These are phyloP conservation scores for Chamaetylas fuelleborni DNA, from an alignment of 2,113 vertebrate species.

Conservation along the genomic window DNA sequence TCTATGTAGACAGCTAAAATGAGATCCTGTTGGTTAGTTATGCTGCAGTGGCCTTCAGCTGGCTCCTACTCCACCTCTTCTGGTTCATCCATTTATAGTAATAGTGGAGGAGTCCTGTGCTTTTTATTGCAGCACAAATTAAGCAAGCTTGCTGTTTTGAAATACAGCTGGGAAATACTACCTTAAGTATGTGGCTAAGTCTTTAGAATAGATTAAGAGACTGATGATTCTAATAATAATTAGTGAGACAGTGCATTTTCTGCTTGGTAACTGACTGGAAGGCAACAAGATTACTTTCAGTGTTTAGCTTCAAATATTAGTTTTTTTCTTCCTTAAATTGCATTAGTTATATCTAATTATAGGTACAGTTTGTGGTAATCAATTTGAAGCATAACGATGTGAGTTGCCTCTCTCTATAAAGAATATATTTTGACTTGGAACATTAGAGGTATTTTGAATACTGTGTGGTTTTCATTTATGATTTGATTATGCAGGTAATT, in stretches of 20 bases:
- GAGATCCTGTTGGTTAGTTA: neutral
- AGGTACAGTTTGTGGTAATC: conserved; percentile 50
- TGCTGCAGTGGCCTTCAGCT: neutral
- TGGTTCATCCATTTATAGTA: neutral
- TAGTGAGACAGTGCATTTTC: neutral
- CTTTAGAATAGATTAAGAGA: conserved; percentile 2
- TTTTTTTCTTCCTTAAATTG: conserved; percentile 42
- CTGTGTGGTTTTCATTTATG: conserved; percentile 42
- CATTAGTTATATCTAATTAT: conserved; percentile 56
- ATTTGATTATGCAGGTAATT: conserved; percentile 56
- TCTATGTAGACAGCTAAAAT: neutral
- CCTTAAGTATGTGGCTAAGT: neutral
- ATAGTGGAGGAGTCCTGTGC: neutral
- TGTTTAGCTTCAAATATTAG: conserved; percentile 45
- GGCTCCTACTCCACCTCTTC: neutral
- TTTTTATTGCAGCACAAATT: neutral
- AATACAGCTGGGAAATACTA: neutral
- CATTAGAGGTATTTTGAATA: conserved; percentile 9
- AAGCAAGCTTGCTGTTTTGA: neutral
- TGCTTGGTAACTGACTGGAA: conserved; percentile 43
- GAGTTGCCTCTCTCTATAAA: conserved; percentile 18
- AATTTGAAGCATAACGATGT: conserved; percentile 9
- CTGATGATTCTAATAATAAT: conserved; percentile 29
- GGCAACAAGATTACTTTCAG: conserved; percentile 22
- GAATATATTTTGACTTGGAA: conserved; percentile 42